These are phyloP conservation scores for Arothron firmamentum DNA, from an alignment of 2,113 vertebrate species.

Conservation along the genomic window DNA sequence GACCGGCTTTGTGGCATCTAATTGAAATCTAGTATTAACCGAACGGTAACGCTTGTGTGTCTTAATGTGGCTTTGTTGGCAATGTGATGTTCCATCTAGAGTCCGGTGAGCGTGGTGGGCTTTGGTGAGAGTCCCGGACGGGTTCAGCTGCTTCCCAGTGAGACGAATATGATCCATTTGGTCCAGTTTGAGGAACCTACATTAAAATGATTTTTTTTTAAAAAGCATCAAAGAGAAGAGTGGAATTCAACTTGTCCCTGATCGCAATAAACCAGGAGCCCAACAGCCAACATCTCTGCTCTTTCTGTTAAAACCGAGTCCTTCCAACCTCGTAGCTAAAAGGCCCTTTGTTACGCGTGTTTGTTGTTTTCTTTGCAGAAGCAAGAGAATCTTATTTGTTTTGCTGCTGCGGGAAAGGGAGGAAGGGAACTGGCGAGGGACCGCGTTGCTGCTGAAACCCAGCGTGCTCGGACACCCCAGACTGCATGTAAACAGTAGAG, in stretches of 20 bases:
- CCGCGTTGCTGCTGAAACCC: slow-evolving; percentile 25
- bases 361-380: slow-evolving; percentile 19
- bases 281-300: no score
- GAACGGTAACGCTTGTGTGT: neutral
- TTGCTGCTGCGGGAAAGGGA: slow-evolving; percentile 28
- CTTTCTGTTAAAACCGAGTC: no score
- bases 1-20: neutral
- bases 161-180: no score
- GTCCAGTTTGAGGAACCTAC: no score
- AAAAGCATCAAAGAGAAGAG: no score
- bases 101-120: no score
- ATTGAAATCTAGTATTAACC: neutral
- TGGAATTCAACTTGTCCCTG: no score
- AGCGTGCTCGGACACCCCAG: slow-evolving; percentile 8
- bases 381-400: slow-evolving; percentile 13
- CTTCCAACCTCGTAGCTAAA: slow-evolving; percentile 10
- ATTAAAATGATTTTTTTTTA: no score
- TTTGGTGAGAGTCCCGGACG: no score
- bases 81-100: neutral
- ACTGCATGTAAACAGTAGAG: neutral
- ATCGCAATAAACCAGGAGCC: no score
- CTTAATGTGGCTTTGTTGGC: neutral
- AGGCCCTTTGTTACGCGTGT: slow-evolving; percentile 12
- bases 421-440: slow-evolving; percentile 31
- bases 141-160: no score